phyloP scores from a whole-genome alignment of 2,113 vertebrate genomes.

The Taurulus bubalis region DNA sequence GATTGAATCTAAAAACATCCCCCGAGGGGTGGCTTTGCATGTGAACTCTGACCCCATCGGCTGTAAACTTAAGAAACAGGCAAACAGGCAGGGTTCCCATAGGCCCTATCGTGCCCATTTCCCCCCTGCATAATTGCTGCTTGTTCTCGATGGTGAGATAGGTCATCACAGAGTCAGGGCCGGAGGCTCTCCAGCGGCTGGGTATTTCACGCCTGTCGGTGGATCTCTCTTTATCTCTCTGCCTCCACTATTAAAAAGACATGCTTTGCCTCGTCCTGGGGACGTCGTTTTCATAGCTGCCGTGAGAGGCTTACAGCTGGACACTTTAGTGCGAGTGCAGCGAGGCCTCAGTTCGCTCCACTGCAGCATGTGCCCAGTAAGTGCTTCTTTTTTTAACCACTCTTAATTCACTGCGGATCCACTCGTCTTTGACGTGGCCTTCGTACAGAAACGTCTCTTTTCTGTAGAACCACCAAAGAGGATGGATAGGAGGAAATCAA shows the following conservation, averaged over 20 bases:
- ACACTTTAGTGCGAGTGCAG: constrained; percentile 26
- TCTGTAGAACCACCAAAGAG: constrained; percentile 52
- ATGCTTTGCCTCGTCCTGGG: constrained; percentile 55
- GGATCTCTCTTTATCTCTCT: constrained; percentile 56
- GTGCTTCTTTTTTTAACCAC: constrained; percentile 59
- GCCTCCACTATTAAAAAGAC: constrained; percentile 68
- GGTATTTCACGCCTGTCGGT: constrained; percentile 75
- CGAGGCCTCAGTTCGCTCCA: constrained; percentile 23
- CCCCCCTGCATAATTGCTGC: constrained; percentile 74
- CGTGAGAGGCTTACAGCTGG: constrained; percentile 42
- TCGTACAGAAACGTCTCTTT: constrained; percentile 54
- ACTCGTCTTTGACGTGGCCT: constrained; percentile 51
- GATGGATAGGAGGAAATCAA: constrained; percentile 51
- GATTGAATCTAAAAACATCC: constrained; percentile 52
- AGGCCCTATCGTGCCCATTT: constrained; percentile 41
- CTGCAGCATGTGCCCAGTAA: constrained; percentile 25
- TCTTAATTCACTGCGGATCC: constrained; percentile 61
- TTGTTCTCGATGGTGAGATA: constrained; percentile 78
- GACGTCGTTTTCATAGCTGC: constrained; percentile 51
- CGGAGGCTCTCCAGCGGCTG: constrained; percentile 61
- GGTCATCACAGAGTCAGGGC: constrained; percentile 70
- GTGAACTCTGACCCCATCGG: constrained; percentile 63
- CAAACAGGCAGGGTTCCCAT: constrained; percentile 44
- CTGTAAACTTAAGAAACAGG: constrained; percentile 55
- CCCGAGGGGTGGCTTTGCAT: constrained; percentile 30